Evolutionary conservation across 2,113 vertebrate species (phyloP).

Genomic region (Macroglossus sobrinus): DNA sequence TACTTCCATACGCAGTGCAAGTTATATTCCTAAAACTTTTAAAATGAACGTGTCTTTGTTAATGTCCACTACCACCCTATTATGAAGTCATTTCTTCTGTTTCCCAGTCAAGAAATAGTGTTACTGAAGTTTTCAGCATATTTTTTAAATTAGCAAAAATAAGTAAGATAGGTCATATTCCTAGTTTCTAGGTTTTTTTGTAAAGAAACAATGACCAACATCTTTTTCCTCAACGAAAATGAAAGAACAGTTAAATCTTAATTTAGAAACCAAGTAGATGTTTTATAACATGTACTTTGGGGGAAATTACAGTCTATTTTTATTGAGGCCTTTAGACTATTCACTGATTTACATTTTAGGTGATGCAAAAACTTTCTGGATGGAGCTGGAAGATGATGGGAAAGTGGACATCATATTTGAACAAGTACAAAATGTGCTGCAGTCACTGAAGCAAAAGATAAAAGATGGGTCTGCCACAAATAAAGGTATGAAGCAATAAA

Average conservation of each 20-base stretch:
- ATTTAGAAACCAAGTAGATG: slow-evolving; percentile 24
- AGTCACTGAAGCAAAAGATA: slow-evolving; percentile 83
- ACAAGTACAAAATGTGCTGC: slow-evolving; percentile 79
- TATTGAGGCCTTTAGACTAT: neutral
- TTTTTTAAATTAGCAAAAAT: neutral
- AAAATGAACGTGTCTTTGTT: neutral
- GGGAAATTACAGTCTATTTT: neutral
- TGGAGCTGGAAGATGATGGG: slow-evolving; percentile 66
- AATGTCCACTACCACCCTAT: neutral
- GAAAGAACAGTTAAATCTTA: neutral
- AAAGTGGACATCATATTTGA: slow-evolving; percentile 84
- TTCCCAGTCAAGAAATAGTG: neutral
- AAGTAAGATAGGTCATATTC: neutral
- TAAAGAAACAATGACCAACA: slow-evolving; percentile 17
- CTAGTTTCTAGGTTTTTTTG: neutral
- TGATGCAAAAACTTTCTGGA: slow-evolving; percentile 82
- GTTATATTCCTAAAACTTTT: neutral
- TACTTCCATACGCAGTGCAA: neutral
- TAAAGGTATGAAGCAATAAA: slow-evolving; percentile 78
- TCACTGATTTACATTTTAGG: slow-evolving; percentile 73
- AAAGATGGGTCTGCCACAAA: slow-evolving; percentile 84
- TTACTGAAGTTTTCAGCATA: neutral
- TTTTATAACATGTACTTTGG: neutral
- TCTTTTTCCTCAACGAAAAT: slow-evolving; percentile 11
- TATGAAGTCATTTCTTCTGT: neutral